Percentiles rank a stretch among this genome's conserved stretches.
Conservation (phyloP, 2,888 invertebrate genomes). For the Amorpha juglandis region DNA sequence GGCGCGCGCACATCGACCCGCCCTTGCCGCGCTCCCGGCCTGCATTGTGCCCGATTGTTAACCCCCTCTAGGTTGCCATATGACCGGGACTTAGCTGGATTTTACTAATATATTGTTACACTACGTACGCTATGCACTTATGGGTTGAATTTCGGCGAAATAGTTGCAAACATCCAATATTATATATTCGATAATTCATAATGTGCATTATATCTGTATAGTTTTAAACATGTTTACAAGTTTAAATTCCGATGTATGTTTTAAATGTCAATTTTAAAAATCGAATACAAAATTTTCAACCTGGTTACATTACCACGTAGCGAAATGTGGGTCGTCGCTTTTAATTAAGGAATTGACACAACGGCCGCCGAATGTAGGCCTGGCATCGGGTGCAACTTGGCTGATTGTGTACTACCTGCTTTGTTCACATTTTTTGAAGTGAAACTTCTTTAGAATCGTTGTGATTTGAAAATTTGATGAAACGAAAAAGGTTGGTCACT, state of each 20-base stretch:
- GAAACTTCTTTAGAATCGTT: too few relatives aligned
- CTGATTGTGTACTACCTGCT: constrained; percentile 1
- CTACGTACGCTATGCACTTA: background rate
- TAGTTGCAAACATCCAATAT: background rate
- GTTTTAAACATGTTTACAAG: background rate
- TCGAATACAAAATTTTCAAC: background rate
- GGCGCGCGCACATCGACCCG: constrained; percentile 81
- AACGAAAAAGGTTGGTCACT: too few relatives aligned
- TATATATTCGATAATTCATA: background rate
- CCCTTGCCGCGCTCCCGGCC: constrained; percentile 38
- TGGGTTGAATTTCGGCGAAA: background rate
- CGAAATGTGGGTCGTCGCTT: constrained; percentile 36
- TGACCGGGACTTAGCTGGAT: constrained; percentile 26
- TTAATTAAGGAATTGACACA: constrained; percentile 41
- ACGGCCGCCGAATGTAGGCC: background rate
- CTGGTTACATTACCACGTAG: constrained; percentile 20
- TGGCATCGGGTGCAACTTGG: constrained; percentile 14
- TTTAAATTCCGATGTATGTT: background rate
- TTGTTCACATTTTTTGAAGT: constrained; percentile 14
- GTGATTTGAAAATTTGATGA: too few relatives aligned
- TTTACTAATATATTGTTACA: background rate
- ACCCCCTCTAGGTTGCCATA: constrained; percentile 56
- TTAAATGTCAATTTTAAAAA: background rate
- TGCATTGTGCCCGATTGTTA: constrained; percentile 60
- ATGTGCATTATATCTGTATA: background rate